phyloP scores from a whole-genome alignment of 2,888 invertebrate species.

The Kryphioiulus occultus region DNA sequence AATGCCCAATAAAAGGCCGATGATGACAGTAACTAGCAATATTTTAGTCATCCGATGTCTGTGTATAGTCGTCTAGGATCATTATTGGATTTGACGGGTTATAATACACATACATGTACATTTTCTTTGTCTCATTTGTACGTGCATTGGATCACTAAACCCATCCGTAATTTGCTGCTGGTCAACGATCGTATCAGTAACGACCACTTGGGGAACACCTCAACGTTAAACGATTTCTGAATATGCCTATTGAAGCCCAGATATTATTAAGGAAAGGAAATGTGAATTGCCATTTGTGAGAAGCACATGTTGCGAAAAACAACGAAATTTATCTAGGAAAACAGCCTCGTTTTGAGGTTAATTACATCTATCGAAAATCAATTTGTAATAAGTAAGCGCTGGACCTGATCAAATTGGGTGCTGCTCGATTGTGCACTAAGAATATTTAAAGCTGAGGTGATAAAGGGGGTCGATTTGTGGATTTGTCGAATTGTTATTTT shows the following conservation, averaged over 20 bases:
- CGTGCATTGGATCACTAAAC: background rate
- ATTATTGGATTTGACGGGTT: background rate
- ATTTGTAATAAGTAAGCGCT: slow-evolving; percentile 35
- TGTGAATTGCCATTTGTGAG: background rate
- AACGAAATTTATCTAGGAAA: background rate
- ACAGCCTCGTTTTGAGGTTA: slow-evolving; percentile 9
- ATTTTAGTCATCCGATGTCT: background rate
- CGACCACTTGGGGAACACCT: background rate
- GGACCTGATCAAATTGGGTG: slow-evolving; percentile 1
- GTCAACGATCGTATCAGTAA: background rate
- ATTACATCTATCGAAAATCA: slow-evolving; percentile 35
- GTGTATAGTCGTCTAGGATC: background rate
- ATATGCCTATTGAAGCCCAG: background rate
- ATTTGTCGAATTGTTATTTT: too few relatives aligned
- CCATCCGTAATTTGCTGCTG: background rate
- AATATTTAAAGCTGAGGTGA: background rate
- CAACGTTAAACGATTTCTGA: background rate
- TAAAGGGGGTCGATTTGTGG: background rate
- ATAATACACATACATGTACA: background rate
- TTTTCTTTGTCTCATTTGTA: background rate
- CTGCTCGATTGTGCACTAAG: background rate
- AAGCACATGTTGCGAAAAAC: background rate
- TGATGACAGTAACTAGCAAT: too few relatives aligned
- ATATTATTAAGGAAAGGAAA: background rate
- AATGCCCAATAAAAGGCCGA: too few relatives aligned